Evolutionary conservation across 2,113 vertebrate species (phyloP).

Genomic region (Hipposideros armiger): DNA sequence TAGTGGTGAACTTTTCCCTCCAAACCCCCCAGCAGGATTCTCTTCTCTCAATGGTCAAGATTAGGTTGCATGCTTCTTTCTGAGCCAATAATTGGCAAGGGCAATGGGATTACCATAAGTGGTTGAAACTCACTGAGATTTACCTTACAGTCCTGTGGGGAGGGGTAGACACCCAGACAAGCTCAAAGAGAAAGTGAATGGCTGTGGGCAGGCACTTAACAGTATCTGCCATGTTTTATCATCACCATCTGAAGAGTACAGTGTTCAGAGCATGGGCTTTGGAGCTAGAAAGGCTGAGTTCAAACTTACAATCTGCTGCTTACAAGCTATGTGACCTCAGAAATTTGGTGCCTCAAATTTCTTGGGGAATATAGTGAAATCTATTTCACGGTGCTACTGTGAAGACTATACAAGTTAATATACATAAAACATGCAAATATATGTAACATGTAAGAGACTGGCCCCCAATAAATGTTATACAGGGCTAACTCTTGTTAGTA

Average conservation of each 20-base stretch:
- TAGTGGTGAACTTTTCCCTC: background rate
- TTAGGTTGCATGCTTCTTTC: background rate
- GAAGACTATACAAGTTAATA: background rate
- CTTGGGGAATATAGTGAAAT: background rate
- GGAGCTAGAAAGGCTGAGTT: background rate
- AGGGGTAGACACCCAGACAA: background rate
- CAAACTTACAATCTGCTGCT: background rate
- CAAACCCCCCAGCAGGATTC: background rate
- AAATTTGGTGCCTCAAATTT: background rate
- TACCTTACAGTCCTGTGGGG: background rate
- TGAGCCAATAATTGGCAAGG: background rate
- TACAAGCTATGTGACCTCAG: background rate
- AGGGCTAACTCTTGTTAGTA: background rate
- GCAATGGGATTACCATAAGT: background rate
- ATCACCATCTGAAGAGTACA: background rate
- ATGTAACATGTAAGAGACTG: background rate
- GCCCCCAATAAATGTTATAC: background rate
- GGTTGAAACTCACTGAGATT: background rate
- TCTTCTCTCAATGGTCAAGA: background rate
- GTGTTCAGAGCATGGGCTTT: background rate
- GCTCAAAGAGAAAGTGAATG: background rate
- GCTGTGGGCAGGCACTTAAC: background rate
- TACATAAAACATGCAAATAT: background rate
- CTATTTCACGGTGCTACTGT: background rate
- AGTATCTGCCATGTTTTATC: background rate